Evolutionary conservation across 2,888 invertebrate species (phyloP).

Genomic region (Epinotia nisella): DNA sequence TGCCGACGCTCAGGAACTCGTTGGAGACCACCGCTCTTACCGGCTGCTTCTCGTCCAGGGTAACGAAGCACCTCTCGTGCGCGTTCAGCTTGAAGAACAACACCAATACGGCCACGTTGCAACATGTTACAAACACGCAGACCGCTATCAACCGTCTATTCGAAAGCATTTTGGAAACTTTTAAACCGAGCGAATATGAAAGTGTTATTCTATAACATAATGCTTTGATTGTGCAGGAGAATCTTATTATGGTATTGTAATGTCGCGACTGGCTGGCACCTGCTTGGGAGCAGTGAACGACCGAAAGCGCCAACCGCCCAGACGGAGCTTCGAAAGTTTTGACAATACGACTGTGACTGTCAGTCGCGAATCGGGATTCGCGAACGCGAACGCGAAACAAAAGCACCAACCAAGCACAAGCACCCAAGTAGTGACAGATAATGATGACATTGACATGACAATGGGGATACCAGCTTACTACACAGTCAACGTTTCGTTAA

Average conservation of each 20-base stretch:
- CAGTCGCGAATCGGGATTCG: not conserved
- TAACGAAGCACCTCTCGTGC: constrained; percentile 67
- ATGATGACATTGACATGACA: constrained; percentile 16
- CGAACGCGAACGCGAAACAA: not conserved
- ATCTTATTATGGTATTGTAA: not conserved
- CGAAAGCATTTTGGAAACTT: constrained; percentile 66
- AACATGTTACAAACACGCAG: constrained; percentile 70
- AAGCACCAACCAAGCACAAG: not conserved
- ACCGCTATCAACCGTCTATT: constrained; percentile 70
- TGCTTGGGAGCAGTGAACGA: not conserved
- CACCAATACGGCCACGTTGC: constrained; percentile 67
- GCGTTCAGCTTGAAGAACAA: constrained; percentile 70
- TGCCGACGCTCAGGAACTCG: constrained; percentile 84
- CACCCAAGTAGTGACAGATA: not conserved
- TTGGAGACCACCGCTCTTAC: constrained; percentile 68
- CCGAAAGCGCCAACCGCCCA: constrained; percentile 9
- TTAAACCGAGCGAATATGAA: constrained; percentile 4
- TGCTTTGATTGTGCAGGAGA: not conserved
- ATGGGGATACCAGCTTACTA: constrained; percentile 8
- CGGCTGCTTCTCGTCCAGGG: constrained; percentile 66
- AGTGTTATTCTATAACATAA: not conserved
- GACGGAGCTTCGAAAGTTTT: constrained; percentile 25
- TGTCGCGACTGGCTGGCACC: constrained; percentile 15
- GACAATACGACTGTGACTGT: too few relatives aligned
- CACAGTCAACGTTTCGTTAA: too few relatives aligned